phyloP scores from a whole-genome alignment of 23 tunicate genomes.

The Aplidium turbinatum region DNA sequence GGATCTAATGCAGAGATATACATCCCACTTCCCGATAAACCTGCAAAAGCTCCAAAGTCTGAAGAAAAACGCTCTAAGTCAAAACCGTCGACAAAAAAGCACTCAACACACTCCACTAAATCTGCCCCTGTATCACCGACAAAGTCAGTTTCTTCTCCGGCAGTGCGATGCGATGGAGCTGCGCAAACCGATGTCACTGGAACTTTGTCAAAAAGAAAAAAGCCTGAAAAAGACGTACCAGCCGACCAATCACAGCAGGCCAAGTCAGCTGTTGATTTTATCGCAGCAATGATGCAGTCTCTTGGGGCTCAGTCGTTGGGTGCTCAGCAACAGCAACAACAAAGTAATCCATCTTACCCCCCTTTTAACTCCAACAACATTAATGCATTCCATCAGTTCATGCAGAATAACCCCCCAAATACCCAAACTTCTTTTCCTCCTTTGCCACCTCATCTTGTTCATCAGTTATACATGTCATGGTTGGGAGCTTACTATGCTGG shows the following conservation, averaged over 20 bases:
- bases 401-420: constrained; percentile 30
- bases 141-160: neutral
- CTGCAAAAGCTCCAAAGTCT: neutral
- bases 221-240: neutral
- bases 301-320: constrained; percentile 26
- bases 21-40: constrained; percentile 34
- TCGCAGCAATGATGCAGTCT: constrained; percentile 39
- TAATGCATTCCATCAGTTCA: constrained; percentile 60
- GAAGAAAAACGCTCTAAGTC: constrained; percentile 14
- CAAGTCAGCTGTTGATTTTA: constrained; percentile 6
- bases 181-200: constrained; percentile 76
- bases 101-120: neutral
- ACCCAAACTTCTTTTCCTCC: constrained; percentile 39
- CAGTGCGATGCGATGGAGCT: constrained; percentile 32
- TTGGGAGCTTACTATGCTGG: constrained; percentile 86
- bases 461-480: constrained; percentile 74
- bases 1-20: constrained; percentile 33
- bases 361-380: constrained; percentile 29
- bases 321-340: neutral
- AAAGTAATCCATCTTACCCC: neutral
- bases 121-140: neutral
- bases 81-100: constrained; percentile 27
- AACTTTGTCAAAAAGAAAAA: constrained; percentile 36
- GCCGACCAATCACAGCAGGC: neutral
- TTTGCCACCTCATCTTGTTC: constrained; percentile 60